Conservation (phyloP, 1,140 invertebrate species). For the Tetragnatha versicolor region DNA sequence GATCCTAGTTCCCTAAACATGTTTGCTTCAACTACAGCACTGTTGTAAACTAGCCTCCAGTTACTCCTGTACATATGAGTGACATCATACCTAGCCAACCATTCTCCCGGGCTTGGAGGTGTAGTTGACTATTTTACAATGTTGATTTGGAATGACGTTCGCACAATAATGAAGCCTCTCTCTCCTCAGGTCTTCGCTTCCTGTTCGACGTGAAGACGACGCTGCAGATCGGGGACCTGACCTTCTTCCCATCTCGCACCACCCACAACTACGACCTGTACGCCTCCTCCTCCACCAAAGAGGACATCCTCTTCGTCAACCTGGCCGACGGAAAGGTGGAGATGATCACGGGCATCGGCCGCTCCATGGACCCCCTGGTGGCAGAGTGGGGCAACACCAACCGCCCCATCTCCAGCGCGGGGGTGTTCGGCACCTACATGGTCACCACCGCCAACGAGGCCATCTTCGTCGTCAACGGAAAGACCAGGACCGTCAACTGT, state of each 20-base stretch:
- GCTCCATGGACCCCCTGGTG: conserved; percentile 68
- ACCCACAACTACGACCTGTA: conserved; percentile 81
- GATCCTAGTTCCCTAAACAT: too few relatives aligned
- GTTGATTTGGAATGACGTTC: neutral
- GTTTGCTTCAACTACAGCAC: too few relatives aligned
- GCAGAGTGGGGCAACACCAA: conserved; percentile 75
- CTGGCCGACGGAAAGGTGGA: conserved; percentile 80
- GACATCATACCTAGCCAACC: too few relatives aligned
- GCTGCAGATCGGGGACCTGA: conserved; percentile 77
- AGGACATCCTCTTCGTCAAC: conserved; percentile 78
- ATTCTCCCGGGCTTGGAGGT: too few relatives aligned
- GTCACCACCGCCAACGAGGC: conserved; percentile 77
- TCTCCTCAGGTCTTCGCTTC: conserved; percentile 70
- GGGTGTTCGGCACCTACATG: conserved; percentile 78
- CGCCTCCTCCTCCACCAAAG: conserved; percentile 76
- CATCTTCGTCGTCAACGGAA: conserved; percentile 77
- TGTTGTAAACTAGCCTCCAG: too few relatives aligned
- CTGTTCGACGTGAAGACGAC: conserved; percentile 81
- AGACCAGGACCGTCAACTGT: conserved; percentile 78
- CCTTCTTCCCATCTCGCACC: conserved; percentile 78
- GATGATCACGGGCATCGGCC: conserved; percentile 77
- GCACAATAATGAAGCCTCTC: neutral
- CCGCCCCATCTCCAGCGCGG: conserved; percentile 74
- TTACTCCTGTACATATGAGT: too few relatives aligned
- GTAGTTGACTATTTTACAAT: neutral